Percentiles rank a stretch among this genome's conserved stretches.
phyloP scores from a whole-genome alignment of 2,888 invertebrate genomes.

The Petrolisthes cinctipes region DNA sequence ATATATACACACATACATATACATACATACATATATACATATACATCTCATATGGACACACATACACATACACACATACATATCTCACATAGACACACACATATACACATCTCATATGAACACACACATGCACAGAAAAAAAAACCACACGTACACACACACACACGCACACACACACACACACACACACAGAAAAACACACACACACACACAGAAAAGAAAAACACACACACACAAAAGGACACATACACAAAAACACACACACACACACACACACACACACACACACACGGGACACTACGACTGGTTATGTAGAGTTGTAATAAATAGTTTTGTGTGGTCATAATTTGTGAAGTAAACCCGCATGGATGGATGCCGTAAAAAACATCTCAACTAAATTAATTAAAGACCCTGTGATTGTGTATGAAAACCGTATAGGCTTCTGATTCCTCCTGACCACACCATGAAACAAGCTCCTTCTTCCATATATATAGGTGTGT shows the following conservation, averaged over 20 bases:
- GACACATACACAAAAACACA: neutral
- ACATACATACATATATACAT: neutral
- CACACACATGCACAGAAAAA: too few species aligned
- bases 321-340: too few species aligned
- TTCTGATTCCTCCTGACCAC: too few species aligned
- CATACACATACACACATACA: neutral
- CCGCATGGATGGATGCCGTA: too few species aligned
- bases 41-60: neutral
- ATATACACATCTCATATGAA: neutral
- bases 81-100: neutral
- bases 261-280: neutral
- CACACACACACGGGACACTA: neutral
- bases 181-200: slow-evolving; percentile 5
- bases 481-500: too few species aligned
- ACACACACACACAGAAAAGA: slow-evolving; percentile 12
- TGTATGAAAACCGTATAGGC: too few species aligned
- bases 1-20: neutral
- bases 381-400: too few species aligned
- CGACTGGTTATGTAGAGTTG: too few species aligned
- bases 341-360: too few species aligned
- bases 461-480: too few species aligned
- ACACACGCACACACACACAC: neutral
- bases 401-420: too few species aligned
- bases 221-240: neutral
- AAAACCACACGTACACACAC: slow-evolving; percentile 5